A percentile compares a stretch with the other conserved stretches of the same genome.
These are phyloP conservation scores for Benitochromis conjunctus DNA, from an alignment of 2,113 vertebrate genomes.

Conservation along the genomic window DNA sequence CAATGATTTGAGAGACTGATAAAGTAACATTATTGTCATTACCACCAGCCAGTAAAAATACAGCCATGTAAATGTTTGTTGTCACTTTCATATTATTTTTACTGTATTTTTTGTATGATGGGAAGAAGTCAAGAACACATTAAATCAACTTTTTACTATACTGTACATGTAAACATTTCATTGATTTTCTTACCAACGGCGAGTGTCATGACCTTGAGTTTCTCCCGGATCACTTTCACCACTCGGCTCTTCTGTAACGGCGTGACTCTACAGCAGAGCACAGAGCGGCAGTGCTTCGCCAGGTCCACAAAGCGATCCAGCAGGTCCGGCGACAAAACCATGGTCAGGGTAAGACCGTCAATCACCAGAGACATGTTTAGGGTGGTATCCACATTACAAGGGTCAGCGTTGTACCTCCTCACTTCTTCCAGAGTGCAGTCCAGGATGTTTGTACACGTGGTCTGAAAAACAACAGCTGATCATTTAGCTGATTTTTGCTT, in stretches of 20 bases:
- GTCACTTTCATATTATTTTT: background rate
- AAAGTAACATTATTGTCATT: background rate
- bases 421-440: conserved; percentile 83
- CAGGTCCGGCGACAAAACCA: conserved; percentile 79
- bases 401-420: conserved; percentile 57
- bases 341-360: conserved; percentile 77
- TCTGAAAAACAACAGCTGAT: conserved; percentile 63
- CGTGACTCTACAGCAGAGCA: conserved; percentile 87
- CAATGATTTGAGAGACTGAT: background rate
- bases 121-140: background rate
- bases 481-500: background rate
- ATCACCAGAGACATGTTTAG: conserved; percentile 81
- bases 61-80: background rate
- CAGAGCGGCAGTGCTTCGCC: conserved; percentile 73
- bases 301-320: conserved; percentile 81
- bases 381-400: conserved; percentile 18
- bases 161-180: background rate
- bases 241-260: conserved; percentile 88
- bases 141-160: background rate
- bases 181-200: conserved; percentile 75
- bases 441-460: conserved; percentile 82
- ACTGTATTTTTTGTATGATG: background rate
- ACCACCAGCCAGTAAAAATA: background rate
- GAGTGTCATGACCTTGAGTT: conserved; percentile 83
- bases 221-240: conserved; percentile 80